Percentiles rank a stretch among this genome's conserved stretches.
These are phyloP conservation scores for Allacma fusca DNA, from an alignment of 2,888 invertebrate species.

Conservation along the genomic window DNA sequence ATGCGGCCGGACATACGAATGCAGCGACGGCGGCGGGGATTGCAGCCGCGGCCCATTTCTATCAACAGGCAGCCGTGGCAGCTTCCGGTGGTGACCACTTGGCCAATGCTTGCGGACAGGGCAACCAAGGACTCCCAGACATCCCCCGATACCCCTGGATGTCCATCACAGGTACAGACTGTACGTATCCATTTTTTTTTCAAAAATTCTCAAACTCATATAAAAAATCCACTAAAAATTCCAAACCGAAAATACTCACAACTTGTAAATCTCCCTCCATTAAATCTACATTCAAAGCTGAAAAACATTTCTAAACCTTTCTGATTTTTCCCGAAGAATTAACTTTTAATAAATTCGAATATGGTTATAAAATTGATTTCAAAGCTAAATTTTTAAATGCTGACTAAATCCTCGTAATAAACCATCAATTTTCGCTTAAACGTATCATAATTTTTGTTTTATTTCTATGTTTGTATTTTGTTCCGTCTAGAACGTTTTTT, in stretches of 20 bases:
- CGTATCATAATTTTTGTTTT: too few relatives aligned
- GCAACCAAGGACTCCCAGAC: conserved; percentile 88
- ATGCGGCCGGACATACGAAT: conserved; percentile 65
- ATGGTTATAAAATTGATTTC: too few relatives aligned
- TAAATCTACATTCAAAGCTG: too few relatives aligned
- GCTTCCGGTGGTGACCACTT: conserved; percentile 82
- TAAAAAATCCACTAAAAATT: not conserved
- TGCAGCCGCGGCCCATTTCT: conserved; percentile 85
- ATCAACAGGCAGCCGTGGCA: conserved; percentile 75
- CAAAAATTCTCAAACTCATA: not conserved
- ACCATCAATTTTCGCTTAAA: too few relatives aligned
- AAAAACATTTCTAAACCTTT: too few relatives aligned
- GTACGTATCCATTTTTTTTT: conserved; percentile 37
- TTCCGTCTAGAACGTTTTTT: too few relatives aligned
- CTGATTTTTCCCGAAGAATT: too few relatives aligned
- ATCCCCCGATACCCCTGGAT: conserved; percentile 95
- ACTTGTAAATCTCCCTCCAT: too few relatives aligned
- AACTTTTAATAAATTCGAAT: too few relatives aligned
- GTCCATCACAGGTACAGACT: conserved; percentile 85
- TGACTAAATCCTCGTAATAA: too few relatives aligned
- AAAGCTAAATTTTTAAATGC: too few relatives aligned
- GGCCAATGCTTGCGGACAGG: conserved; percentile 77
- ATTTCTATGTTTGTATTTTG: too few relatives aligned
- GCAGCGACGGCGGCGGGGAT: conserved; percentile 62
- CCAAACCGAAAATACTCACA: not conserved